Evolutionary conservation across 2,797 vertebrate genomes (phyloP), one percentile per base, ranked within the genome.

Genomic region (Hephaestus fuliginosus): DNA sequence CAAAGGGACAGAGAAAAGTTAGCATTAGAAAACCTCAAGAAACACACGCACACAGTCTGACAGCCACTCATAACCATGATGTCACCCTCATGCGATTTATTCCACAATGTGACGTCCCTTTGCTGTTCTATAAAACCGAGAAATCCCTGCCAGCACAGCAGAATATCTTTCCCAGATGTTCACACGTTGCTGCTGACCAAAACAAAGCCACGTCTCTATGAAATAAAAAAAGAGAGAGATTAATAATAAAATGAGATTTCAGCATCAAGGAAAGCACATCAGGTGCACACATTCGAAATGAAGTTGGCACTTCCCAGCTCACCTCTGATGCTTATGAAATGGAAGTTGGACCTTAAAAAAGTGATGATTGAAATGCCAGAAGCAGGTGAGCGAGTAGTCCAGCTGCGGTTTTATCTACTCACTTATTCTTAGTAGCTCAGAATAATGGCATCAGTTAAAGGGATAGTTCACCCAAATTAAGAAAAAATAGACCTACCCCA

Each of bases 111-210:
- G 77, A 88, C 43, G 64, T 86, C 71, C 53, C 53, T 5, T 69
- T 49, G 58, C 84, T 68, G 17, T 70, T 85, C 55, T 74, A 36
- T 83, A 82, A 90, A 94, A 82, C n/a, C 12, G 41, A 72, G 65
- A 57, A 74, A 78, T 67, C 39, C 13, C 84, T 57, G 82, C 85
- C 86, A 90, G 53, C 33, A 77, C 64, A 49, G 70, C 60, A 41
- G 51, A 81, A 87, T 61, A 11, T 15, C 78, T 88, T 87, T 25
- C 80, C 84, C 91, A 93, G 91, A 93, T 92, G 91, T 86, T 73
- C 80, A 20, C 70, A n/a, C 57, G 0, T 73, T 68, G 58, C 82
- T 58, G 17, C 55, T 64, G 70, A 83, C 73, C 65, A 76, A 87
- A 88, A 90, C 51, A 82, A 87, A 72, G 68, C 25, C 55, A 80